phyloP scores from a whole-genome alignment of 2,113 vertebrate genomes.

The Promerops cafer region DNA sequence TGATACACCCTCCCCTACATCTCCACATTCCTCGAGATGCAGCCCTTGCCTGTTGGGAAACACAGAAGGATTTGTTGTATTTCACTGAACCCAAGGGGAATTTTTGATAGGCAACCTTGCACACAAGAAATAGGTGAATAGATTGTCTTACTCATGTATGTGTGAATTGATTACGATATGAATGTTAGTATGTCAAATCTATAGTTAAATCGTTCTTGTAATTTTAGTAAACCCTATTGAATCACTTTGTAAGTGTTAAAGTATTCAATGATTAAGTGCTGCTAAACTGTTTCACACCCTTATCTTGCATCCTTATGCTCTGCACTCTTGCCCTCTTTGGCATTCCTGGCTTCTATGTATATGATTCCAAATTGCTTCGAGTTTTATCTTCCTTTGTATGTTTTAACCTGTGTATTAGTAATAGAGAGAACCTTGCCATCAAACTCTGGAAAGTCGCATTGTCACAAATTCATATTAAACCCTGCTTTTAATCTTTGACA shows the following conservation, averaged over 20 bases:
- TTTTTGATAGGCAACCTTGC: neutral
- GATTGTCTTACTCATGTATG: neutral
- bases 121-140: neutral
- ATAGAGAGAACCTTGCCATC: neutral
- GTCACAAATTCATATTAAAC: neutral
- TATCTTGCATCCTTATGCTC: neutral
- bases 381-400: neutral
- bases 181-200: neutral
- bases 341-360: neutral
- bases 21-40: neutral
- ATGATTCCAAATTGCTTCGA: neutral
- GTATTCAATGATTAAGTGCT: neutral
- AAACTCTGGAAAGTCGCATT: rapidly evolving
- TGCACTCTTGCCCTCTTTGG: neutral
- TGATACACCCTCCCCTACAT: neutral
- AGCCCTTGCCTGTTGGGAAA: neutral
- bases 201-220: neutral
- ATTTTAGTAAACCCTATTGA: neutral
- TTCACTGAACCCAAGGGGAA: neutral
- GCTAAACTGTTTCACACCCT: neutral
- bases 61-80: neutral
- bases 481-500: neutral
- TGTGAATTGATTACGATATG: neutral
- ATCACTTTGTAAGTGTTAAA: neutral
- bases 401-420: neutral